A percentile compares a stretch with the other conserved stretches of the same genome.
These are phyloP conservation scores for Pygoscelis adeliae DNA, from an alignment of 2,113 vertebrate species.

Conservation along the genomic window DNA sequence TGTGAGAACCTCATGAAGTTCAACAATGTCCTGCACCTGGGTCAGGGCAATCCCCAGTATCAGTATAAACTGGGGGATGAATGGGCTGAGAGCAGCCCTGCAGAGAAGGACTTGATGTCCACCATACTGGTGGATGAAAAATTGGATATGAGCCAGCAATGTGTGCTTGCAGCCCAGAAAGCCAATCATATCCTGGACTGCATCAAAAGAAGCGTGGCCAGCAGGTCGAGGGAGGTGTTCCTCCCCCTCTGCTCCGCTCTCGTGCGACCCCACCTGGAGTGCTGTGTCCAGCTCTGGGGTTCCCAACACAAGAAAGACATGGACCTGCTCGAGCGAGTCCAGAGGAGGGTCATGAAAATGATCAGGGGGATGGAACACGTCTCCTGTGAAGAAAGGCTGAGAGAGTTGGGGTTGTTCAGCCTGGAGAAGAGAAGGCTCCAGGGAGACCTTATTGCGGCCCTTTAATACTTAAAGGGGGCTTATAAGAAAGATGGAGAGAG, in stretches of 20 bases:
- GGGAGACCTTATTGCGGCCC: neutral
- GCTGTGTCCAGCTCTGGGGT: no score
- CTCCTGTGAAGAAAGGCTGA: neutral
- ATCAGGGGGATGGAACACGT: neutral
- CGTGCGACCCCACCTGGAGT: neutral
- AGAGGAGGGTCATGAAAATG: no score
- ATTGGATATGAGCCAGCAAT: neutral
- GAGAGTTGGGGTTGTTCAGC: neutral
- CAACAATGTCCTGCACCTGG: neutral
- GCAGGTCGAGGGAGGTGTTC: neutral
- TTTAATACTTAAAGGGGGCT: neutral
- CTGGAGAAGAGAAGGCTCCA: neutral
- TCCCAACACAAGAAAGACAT: neutral
- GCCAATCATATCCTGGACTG: neutral
- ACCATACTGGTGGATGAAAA: neutral
- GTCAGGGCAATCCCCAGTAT: neutral
- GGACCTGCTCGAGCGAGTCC: accelerated
- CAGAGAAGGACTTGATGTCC: neutral
- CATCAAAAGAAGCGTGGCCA: neutral
- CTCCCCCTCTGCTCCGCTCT: neutral
- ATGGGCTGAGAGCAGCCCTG: neutral
- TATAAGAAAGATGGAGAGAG: neutral
- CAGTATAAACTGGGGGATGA: neutral
- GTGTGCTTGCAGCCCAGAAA: neutral
- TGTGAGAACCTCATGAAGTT: neutral